Percentiles rank a stretch among this genome's conserved stretches.
Evolutionary conservation across 2,888 invertebrate genomes (phyloP).

Genomic region (Scaeva pyrastri): DNA sequence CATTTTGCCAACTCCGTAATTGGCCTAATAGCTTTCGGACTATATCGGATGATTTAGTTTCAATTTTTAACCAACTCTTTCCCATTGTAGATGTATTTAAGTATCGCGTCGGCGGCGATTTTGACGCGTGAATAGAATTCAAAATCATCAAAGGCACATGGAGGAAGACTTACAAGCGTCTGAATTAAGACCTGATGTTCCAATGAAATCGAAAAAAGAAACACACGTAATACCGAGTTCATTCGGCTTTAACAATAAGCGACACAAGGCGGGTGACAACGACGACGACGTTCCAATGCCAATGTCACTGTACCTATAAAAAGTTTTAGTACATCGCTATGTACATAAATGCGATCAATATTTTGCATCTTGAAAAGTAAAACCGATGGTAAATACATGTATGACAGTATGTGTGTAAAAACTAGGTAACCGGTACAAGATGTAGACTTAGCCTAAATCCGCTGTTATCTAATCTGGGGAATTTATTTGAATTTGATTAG

Average conservation of each 20-base stretch:
- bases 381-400: no score
- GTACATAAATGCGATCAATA: slow-evolving; percentile 17
- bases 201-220: slow-evolving; percentile 35
- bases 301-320: slow-evolving; percentile 40
- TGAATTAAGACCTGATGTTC: slow-evolving; percentile 36
- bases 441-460: neutral
- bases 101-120: neutral
- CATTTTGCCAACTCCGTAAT: no score
- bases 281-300: slow-evolving; percentile 25
- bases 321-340: slow-evolving; percentile 1
- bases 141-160: slow-evolving; percentile 46
- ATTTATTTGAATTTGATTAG: slow-evolving; percentile 23
- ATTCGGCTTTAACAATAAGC: neutral
- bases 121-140: slow-evolving; percentile 33
- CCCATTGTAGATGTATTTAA: neutral
- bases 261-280: neutral
- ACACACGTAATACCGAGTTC: slow-evolving; percentile 33
- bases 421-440: slow-evolving; percentile 25
- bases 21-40: neutral
- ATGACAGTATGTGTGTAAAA: neutral
- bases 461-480: slow-evolving; percentile 19
- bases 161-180: slow-evolving; percentile 49
- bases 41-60: neutral
- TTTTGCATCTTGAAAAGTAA: slow-evolving; percentile 12
- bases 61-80: neutral